These are phyloP conservation scores for Indicator indicator DNA, from an alignment of 2,113 vertebrate genomes.

Conservation along the genomic window DNA sequence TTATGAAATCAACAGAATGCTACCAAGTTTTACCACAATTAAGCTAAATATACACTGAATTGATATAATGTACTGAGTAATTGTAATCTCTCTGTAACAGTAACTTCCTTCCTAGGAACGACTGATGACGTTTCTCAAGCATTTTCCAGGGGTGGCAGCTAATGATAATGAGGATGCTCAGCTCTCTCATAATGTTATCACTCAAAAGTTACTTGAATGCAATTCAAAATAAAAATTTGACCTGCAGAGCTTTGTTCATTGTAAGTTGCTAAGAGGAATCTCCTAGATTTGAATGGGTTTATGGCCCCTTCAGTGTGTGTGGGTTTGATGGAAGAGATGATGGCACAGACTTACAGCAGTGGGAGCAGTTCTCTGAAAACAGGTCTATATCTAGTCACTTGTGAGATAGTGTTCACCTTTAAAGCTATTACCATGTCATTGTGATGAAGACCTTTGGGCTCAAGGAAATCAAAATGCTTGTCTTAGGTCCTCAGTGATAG, in stretches of 20 bases:
- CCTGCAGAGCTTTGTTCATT: background rate
- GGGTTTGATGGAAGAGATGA: background rate
- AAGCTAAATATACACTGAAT: slow-evolving; percentile 61
- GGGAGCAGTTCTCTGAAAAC: background rate
- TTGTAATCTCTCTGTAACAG: slow-evolving; percentile 29
- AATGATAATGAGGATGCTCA: background rate
- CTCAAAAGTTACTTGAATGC: background rate
- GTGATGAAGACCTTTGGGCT: background rate
- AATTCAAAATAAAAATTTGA: slow-evolving; percentile 17
- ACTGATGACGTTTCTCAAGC: rapidly evolving
- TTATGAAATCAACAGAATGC: slow-evolving; percentile 60
- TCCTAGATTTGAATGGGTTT: background rate
- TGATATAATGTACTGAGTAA: slow-evolving; percentile 6
- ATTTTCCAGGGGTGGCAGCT: background rate
- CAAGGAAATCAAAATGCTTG: background rate
- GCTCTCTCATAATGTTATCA: background rate
- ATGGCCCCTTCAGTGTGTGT: background rate
- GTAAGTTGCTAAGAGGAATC: background rate
- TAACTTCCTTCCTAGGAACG: slow-evolving; percentile 19
- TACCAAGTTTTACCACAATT: slow-evolving; percentile 54
- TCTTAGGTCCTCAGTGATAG: background rate
- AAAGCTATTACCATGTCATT: background rate
- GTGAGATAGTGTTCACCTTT: background rate
- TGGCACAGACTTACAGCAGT: background rate
- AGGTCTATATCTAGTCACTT: background rate